Evolutionary conservation across 2,888 invertebrate genomes (phyloP).

Genomic region (Chaetoderma sp.): DNA sequence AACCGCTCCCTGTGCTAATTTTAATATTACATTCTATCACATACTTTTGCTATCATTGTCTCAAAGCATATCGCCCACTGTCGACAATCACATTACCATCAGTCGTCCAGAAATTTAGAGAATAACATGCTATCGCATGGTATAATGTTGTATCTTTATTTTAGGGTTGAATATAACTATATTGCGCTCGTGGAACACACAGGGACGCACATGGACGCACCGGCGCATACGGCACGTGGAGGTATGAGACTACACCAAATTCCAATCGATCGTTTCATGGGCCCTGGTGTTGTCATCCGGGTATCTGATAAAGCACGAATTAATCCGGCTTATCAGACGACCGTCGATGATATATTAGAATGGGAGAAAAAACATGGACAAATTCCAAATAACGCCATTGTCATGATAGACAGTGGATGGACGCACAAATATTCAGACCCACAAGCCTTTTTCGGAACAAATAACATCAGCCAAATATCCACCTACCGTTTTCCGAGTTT

Average conservation of each 20-base stretch:
- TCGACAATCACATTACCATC: too few relatives aligned
- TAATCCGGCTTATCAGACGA: neutral
- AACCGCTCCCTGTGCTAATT: too few relatives aligned
- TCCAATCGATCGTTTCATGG: neutral
- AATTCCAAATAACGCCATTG: neutral
- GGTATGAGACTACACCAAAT: neutral
- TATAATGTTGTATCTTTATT: too few relatives aligned
- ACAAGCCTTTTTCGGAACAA: neutral
- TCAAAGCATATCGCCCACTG: too few relatives aligned
- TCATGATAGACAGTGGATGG: conserved; percentile 4
- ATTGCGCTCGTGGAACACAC: conserved; percentile 2
- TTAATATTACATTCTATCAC: too few relatives aligned
- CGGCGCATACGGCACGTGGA: neutral
- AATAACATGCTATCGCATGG: too few relatives aligned
- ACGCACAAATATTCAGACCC: neutral
- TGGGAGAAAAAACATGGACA: neutral
- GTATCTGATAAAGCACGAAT: neutral
- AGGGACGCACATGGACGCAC: conserved; percentile 7
- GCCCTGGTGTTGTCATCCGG: neutral
- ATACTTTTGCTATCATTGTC: too few relatives aligned
- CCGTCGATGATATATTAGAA: neutral
- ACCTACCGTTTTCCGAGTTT: neutral
- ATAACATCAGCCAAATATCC: neutral
- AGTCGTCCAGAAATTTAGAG: too few relatives aligned
- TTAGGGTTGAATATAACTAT: too few relatives aligned